phyloP scores from a whole-genome alignment of 2,888 invertebrate genomes.

The Machimus rusticus region DNA sequence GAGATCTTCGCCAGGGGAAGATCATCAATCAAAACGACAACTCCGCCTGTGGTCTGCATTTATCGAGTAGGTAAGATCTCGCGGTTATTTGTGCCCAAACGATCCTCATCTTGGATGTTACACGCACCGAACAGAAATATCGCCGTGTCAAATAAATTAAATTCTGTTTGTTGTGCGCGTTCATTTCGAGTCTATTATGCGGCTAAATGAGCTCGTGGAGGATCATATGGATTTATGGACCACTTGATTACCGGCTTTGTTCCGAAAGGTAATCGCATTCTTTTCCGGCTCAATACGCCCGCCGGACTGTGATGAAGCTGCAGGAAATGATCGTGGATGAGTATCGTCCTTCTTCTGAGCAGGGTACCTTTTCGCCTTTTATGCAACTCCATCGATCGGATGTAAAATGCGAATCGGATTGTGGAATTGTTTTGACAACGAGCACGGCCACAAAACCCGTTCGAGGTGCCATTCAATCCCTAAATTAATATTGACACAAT shows the following conservation, averaged over 20 bases:
- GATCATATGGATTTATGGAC: neutral
- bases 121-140: neutral
- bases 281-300: neutral
- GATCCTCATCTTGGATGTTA: neutral
- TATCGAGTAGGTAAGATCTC: neutral
- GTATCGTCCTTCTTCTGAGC: neutral
- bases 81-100: neutral
- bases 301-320: neutral
- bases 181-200: neutral
- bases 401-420: neutral
- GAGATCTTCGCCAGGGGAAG: neutral
- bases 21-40: slow-evolving; percentile 16
- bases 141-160: slow-evolving; percentile 15
- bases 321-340: neutral
- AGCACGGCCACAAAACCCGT: neutral
- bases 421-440: slow-evolving; percentile 1
- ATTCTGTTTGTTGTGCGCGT: slow-evolving; percentile 1
- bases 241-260: neutral
- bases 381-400: neutral
- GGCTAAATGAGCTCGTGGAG: neutral
- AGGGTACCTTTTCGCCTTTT: neutral
- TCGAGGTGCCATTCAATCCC: neutral
- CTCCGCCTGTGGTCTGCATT: slow-evolving; percentile 20
- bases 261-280: neutral
- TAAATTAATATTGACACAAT: slow-evolving; percentile 33